These are phyloP conservation scores for Haliclona indistincta DNA, from an alignment of 37 sponge, comb jelly and placozoan genomes.

Conservation along the genomic window DNA sequence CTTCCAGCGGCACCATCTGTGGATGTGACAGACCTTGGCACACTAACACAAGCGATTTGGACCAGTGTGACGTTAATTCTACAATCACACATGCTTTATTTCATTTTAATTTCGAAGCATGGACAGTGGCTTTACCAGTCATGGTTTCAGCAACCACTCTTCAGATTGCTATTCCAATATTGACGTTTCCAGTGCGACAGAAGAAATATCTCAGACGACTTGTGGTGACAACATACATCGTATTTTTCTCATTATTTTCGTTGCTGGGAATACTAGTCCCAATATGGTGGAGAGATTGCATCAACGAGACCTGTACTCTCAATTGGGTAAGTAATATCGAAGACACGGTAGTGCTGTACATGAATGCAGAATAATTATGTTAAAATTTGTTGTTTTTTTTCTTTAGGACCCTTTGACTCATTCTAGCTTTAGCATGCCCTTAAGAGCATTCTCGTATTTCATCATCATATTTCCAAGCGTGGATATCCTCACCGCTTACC, in stretches of 20 bases:
- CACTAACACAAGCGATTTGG: background rate
- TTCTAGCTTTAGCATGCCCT: background rate
- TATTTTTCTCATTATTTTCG: conserved; percentile 48
- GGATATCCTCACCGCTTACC: conserved; percentile 79
- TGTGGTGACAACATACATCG: conserved; percentile 43
- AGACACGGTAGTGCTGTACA: too few species aligned
- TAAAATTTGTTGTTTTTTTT: background rate
- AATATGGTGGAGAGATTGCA: conserved; percentile 56
- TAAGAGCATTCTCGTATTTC: conserved; percentile 63
- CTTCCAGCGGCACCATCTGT: background rate
- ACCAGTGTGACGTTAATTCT: background rate
- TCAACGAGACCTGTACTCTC: conserved; percentile 77
- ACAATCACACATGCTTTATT: background rate
- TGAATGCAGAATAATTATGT: background rate
- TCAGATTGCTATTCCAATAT: conserved; percentile 67
- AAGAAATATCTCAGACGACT: conserved; percentile 62
- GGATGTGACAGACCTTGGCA: background rate
- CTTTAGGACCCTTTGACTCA: background rate
- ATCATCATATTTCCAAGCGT: conserved; percentile 83
- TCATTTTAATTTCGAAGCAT: conserved; percentile 57
- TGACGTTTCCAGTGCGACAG: conserved; percentile 62
- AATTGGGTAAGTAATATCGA: conserved; percentile 74
- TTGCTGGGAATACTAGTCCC: conserved; percentile 73
- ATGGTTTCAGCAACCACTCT: conserved; percentile 69
- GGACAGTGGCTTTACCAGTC: conserved; percentile 76